These are phyloP conservation scores for Allygus modestus DNA, from an alignment of 2,888 invertebrate species.

Conservation along the genomic window DNA sequence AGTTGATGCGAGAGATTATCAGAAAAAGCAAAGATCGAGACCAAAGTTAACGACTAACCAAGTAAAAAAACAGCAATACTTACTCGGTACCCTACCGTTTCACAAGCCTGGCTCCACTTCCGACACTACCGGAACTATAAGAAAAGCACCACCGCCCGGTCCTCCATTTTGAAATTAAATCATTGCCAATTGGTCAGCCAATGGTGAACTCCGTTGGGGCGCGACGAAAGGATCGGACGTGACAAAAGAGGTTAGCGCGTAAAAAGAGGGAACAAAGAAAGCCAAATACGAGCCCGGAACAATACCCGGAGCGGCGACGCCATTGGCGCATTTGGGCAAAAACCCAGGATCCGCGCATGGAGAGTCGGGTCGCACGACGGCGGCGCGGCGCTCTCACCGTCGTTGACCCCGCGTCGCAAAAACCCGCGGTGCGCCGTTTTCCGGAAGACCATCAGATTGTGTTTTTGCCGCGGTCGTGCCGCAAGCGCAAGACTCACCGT, in stretches of 20 bases:
- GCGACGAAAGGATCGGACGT: slow-evolving; percentile 59
- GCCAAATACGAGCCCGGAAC: slow-evolving; percentile 45
- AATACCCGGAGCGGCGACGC: slow-evolving; percentile 37
- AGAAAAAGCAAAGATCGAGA: too few species aligned
- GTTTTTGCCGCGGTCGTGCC: neutral
- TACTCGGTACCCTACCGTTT: too few species aligned
- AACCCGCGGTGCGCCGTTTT: slow-evolving; percentile 17
- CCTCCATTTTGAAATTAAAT: slow-evolving; percentile 62
- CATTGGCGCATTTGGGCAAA: slow-evolving; percentile 59
- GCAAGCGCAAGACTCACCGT: slow-evolving; percentile 13
- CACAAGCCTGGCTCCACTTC: neutral
- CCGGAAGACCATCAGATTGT: slow-evolving; percentile 40
- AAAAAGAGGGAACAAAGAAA: slow-evolving; percentile 56
- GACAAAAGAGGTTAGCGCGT: slow-evolving; percentile 62
- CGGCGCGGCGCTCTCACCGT: slow-evolving; percentile 5
- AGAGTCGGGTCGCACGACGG: slow-evolving; percentile 15
- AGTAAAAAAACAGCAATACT: too few species aligned
- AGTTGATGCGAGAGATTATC: too few species aligned
- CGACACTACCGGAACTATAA: neutral
- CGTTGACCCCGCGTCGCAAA: slow-evolving; percentile 40
- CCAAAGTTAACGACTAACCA: too few species aligned
- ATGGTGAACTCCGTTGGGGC: slow-evolving; percentile 59
- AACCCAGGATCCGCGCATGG: slow-evolving; percentile 59
- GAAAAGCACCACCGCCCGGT: slow-evolving; percentile 8
- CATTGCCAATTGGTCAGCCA: slow-evolving; percentile 63